Conservation (phyloP, 1,140 invertebrate species). For the Homalodisca vitripennis region DNA sequence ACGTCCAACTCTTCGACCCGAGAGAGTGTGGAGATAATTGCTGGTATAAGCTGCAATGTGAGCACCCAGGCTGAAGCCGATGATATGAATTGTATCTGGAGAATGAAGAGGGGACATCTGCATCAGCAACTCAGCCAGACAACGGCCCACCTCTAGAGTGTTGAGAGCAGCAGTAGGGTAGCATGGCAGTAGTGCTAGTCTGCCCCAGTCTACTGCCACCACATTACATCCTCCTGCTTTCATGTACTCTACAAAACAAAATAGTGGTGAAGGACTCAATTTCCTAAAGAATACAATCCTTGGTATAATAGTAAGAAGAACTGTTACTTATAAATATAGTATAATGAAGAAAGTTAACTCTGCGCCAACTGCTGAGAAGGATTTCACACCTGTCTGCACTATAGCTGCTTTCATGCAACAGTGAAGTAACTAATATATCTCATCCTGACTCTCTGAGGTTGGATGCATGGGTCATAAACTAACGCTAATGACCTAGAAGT, state of each 20-base stretch:
- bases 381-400: too few species aligned
- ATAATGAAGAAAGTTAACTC: background rate
- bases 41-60: conserved; percentile 61
- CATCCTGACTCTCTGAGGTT: too few species aligned
- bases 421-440: too few species aligned
- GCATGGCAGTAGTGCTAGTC: conserved; percentile 59
- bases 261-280: too few species aligned
- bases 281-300: too few species aligned
- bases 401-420: too few species aligned
- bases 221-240: conserved; percentile 59
- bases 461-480: too few species aligned
- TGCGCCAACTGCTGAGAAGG: too few species aligned
- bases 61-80: conserved; percentile 70
- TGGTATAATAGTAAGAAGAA: too few species aligned
- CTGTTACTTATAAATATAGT: too few species aligned
- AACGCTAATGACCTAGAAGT: too few species aligned
- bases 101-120: conserved; percentile 35
- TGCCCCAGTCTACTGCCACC: conserved; percentile 64
- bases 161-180: conserved; percentile 64
- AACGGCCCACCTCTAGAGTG: conserved; percentile 56
- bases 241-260: conserved; percentile 56
- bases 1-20: conserved; percentile 49
- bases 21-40: conserved; percentile 51
- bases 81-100: conserved; percentile 58
- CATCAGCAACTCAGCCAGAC: conserved; percentile 44